phyloP scores from a whole-genome alignment of 2,113 vertebrate species.

The Clarias batrachus region DNA sequence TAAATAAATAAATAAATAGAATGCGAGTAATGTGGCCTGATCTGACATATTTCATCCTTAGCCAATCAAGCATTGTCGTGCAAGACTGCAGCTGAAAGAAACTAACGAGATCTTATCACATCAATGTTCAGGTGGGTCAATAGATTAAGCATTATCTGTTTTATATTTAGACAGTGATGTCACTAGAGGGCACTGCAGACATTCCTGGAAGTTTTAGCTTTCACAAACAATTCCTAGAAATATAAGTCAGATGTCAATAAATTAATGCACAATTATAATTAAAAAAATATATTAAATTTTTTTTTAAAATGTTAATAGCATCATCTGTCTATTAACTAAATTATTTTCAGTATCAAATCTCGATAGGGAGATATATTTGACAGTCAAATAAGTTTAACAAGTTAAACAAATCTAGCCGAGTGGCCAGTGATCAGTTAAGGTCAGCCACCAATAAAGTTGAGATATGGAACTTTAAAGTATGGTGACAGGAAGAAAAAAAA shows the following conservation, averaged over 20 bases:
- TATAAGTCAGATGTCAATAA: background rate
- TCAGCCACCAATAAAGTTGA: background rate
- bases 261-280: no score
- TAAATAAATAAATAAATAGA: background rate
- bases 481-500: no score
- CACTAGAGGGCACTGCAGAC: background rate
- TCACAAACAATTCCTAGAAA: background rate
- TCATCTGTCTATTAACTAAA: background rate
- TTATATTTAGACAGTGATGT: background rate
- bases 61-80: constrained; percentile 50
- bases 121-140: constrained; percentile 44
- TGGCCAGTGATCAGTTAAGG: background rate
- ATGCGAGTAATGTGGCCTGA: background rate
- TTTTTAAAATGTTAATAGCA: background rate
- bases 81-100: constrained; percentile 28
- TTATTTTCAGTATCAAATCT: background rate
- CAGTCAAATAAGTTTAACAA: constrained; percentile 54
- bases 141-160: background rate
- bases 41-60: constrained; percentile 37
- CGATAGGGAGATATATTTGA: constrained; percentile 24
- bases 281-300: no score
- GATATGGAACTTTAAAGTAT: no score
- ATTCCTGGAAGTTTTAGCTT: background rate
- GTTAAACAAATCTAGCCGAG: background rate
- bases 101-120: constrained; percentile 27